Percentiles rank a stretch among this genome's conserved stretches.
These are phyloP conservation scores for Neodiprion virginianus DNA, from an alignment of 1,140 invertebrate species.

Conservation along the genomic window DNA sequence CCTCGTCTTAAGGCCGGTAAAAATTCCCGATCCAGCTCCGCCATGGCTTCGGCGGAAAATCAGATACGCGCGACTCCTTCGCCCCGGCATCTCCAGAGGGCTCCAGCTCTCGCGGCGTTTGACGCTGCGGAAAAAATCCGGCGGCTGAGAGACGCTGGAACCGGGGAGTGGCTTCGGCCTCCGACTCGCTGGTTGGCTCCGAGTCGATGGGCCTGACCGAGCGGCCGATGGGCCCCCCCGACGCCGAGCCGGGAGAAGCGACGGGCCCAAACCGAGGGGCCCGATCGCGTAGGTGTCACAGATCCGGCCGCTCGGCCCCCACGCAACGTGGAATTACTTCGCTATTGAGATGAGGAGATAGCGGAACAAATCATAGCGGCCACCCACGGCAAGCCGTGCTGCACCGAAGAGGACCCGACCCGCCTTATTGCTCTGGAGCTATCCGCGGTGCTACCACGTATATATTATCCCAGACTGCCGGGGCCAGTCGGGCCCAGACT, in stretches of 20 bases:
- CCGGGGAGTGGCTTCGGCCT: constrained; percentile 61
- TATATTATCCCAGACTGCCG: too few relatives aligned
- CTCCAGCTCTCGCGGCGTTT: constrained; percentile 50
- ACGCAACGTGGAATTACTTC: constrained; percentile 51
- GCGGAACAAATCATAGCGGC: constrained; percentile 58
- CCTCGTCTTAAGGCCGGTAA: too few relatives aligned
- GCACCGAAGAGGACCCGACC: neutral
- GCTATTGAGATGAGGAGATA: constrained; percentile 57
- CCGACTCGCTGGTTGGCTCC: constrained; percentile 60
- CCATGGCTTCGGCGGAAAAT: neutral
- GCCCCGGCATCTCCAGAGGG: constrained; percentile 48
- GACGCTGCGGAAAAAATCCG: constrained; percentile 26
- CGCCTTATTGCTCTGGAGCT: constrained; percentile 6
- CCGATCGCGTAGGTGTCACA: constrained; percentile 49
- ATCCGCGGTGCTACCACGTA: too few relatives aligned
- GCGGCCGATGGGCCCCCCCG: neutral
- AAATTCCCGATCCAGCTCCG: neutral
- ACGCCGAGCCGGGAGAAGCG: neutral
- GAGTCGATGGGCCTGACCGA: constrained; percentile 59
- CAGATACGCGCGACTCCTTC: constrained; percentile 29
- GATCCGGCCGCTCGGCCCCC: constrained; percentile 47
- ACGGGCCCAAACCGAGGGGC: neutral
- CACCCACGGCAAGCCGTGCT: constrained; percentile 49
- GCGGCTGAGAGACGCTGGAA: constrained; percentile 17
- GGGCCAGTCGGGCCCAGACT: too few relatives aligned